phyloP scores from a whole-genome alignment of 2,888 invertebrate species.

The Ecliptopera silaceata region DNA sequence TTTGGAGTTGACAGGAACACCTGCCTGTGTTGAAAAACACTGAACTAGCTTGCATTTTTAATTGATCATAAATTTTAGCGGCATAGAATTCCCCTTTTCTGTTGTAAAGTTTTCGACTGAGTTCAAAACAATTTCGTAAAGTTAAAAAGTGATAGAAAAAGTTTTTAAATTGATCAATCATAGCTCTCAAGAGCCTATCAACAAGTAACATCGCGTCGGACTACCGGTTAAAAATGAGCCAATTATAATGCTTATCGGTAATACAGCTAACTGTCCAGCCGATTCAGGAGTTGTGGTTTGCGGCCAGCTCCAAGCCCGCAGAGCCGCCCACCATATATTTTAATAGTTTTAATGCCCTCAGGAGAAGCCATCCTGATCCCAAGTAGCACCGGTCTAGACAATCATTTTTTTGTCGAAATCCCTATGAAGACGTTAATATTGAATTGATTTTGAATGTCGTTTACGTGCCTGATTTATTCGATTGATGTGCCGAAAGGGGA shows the following conservation, averaged over 20 bases:
- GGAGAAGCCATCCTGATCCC: conserved; percentile 46
- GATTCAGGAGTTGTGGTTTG: conserved; percentile 79
- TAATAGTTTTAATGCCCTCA: conserved; percentile 74
- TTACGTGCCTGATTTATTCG: conserved; percentile 12
- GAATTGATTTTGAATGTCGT: conserved; percentile 16
- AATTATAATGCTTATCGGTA: conserved; percentile 62
- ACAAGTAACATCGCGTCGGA: conserved; percentile 26
- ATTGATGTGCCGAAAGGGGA: conserved; percentile 22
- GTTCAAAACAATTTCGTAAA: no score
- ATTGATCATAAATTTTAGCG: no score
- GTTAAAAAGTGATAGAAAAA: neutral
- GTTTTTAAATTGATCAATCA: conserved; percentile 13
- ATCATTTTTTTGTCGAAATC: conserved; percentile 27
- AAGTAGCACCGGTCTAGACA: conserved; percentile 46
- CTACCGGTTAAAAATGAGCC: conserved; percentile 42
- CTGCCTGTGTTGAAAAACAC: neutral
- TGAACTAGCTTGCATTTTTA: no score
- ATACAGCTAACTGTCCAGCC: conserved; percentile 62
- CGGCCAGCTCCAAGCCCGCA: conserved; percentile 69
- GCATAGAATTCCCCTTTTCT: no score
- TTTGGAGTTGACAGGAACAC: conserved; percentile 9
- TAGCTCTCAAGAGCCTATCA: conserved; percentile 16
- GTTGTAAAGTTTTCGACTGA: neutral
- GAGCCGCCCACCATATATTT: conserved; percentile 65
- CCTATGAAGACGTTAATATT: conserved; percentile 35